phyloP scores from a whole-genome alignment of 2,888 invertebrate genomes.

The Rhyacophila evoluta region DNA sequence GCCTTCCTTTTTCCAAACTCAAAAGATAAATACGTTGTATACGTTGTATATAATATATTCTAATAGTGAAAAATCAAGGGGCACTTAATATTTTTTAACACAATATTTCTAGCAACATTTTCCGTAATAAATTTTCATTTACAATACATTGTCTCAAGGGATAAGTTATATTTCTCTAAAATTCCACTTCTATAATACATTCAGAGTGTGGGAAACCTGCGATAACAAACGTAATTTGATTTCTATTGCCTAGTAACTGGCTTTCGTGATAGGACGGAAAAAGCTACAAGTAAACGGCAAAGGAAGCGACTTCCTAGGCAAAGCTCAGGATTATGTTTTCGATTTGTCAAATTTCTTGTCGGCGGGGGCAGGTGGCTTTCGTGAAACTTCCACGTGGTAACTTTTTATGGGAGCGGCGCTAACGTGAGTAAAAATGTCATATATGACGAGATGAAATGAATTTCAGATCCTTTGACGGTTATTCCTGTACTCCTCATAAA shows the following conservation, averaged over 20 bases:
- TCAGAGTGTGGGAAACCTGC: slow-evolving; percentile 33
- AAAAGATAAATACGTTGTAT: no score
- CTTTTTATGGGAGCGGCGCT: slow-evolving; percentile 44
- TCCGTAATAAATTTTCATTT: no score
- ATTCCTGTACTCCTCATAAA: neutral
- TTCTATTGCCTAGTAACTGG: slow-evolving; percentile 44
- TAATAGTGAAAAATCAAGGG: no score
- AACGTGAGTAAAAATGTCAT: slow-evolving; percentile 25
- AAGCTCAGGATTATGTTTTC: slow-evolving; percentile 51
- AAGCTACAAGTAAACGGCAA: slow-evolving; percentile 26
- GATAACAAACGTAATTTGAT: slow-evolving; percentile 49
- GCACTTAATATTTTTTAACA: no score
- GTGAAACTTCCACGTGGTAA: slow-evolving; percentile 39
- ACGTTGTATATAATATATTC: no score
- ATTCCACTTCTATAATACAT: no score
- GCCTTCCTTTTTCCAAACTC: no score
- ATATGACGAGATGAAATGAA: slow-evolving; percentile 21
- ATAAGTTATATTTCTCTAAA: no score
- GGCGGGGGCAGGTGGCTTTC: neutral
- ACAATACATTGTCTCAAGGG: no score
- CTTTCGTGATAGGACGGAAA: slow-evolving; percentile 26
- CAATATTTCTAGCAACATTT: no score
- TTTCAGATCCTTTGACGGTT: slow-evolving; percentile 20
- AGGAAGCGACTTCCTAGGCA: slow-evolving; percentile 11
- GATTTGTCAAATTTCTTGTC: slow-evolving; percentile 52